phyloP scores from a whole-genome alignment of 2,113 vertebrate genomes.

The Pangasianodon gigas region DNA sequence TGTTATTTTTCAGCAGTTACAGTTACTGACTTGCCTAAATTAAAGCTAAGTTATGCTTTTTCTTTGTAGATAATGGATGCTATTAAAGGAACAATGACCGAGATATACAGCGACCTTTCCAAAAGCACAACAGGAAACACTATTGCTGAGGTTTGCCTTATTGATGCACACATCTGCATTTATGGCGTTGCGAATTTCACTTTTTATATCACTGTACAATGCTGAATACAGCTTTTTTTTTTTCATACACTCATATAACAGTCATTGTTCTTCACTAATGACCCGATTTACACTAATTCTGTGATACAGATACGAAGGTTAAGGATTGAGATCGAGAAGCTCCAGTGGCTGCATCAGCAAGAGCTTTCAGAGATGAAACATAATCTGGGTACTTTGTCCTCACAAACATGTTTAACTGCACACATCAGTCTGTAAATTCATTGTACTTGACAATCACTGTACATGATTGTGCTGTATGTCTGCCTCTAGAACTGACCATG shows the following conservation, averaged over 20 bases:
- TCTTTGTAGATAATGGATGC: slow-evolving; percentile 91
- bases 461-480: background rate
- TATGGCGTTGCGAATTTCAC: background rate
- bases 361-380: slow-evolving; percentile 98
- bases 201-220: background rate
- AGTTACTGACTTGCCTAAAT: background rate
- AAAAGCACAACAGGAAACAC: slow-evolving; percentile 93
- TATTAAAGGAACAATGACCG: slow-evolving; percentile 96
- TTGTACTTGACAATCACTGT: background rate
- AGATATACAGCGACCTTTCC: slow-evolving; percentile 94
- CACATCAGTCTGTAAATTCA: background rate
- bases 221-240: background rate
- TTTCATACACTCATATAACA: background rate
- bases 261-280: background rate
- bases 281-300: background rate
- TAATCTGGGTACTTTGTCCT: slow-evolving; percentile 81
- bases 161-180: background rate
- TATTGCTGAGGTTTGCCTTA: slow-evolving; percentile 84
- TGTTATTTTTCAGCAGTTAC: background rate
- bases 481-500: slow-evolving; percentile 87
- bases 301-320: slow-evolving; percentile 85
- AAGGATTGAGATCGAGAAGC: slow-evolving; percentile 95
- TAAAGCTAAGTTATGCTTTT: background rate
- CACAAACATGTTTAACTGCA: background rate
- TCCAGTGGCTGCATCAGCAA: slow-evolving; percentile 97